phyloP scores from a whole-genome alignment of 2,888 invertebrate genomes.

The Silvanus unidentatus region DNA sequence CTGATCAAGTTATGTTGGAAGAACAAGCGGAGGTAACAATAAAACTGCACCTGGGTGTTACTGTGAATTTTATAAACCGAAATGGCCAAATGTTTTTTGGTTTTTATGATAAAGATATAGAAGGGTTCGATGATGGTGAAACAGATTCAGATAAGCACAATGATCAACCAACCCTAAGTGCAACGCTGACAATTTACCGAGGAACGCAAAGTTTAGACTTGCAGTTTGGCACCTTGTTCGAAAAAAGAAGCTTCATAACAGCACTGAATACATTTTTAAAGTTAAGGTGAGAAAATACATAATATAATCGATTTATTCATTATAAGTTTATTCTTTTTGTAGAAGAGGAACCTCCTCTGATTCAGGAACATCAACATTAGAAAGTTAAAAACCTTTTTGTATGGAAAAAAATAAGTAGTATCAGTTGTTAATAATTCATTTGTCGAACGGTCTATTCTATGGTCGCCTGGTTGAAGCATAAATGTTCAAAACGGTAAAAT shows the following conservation, averaged over 20 bases:
- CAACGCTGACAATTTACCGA: too few species aligned
- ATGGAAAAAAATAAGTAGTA: too few species aligned
- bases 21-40: too few species aligned
- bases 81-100: too few species aligned
- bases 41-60: too few species aligned
- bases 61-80: too few species aligned
- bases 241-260: too few species aligned
- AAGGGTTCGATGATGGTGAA: conserved; percentile 11
- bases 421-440: conserved; percentile 6
- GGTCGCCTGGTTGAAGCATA: conserved; percentile 9
- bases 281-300: conserved; percentile 10
- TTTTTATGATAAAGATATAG: neutral
- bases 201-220: too few species aligned
- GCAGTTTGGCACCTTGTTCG: too few species aligned
- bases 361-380: conserved; percentile 12
- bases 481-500: conserved; percentile 9
- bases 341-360: conserved; percentile 8
- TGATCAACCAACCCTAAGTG: neutral
- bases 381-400: conserved; percentile 8
- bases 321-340: conserved; percentile 6
- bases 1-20: too few species aligned
- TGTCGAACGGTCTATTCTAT: conserved; percentile 10
- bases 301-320: conserved; percentile 7
- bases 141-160: conserved; percentile 10
- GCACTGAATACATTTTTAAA: conserved; percentile 6